Base-by-base conservation (phyloP, 2,888 invertebrate genomes). In the Halictus quadricinctus region DNA sequence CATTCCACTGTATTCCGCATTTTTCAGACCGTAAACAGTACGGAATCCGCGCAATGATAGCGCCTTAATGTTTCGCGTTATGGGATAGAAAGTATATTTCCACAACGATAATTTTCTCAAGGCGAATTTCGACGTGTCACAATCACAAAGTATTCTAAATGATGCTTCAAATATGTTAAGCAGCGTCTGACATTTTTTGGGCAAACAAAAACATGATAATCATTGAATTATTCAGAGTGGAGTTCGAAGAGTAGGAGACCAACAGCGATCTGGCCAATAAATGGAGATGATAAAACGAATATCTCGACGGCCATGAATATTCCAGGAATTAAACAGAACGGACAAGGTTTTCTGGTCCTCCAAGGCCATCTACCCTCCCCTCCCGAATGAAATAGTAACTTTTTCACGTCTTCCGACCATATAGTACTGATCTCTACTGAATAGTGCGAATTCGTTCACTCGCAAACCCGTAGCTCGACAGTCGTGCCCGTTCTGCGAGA, bases 301-400 rank as follows among this genome's bases (percentile, higher is more conserved):
- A 64, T 41, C 43, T 41, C 54, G 29, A 69, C 69, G 81, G 66
- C 74, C 76, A 64, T 66, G 64, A 70, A 70, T 54, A 76, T 70
- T 86, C 46, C 8, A 80, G 72, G 78, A 85, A 87, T 79, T 80
- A 87, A 76, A 18, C 29, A 0, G 29, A 60, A 43, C 0, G 79
- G 79, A 54, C 85, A 76, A 80, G 77, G 81, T 83, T 87, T 74
- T 85, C 72, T 74, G 81, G 80, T 88, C 84, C 82, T 80, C 75
- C 74, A 87, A 85, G 88, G 84, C 81, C 84, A 74, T 79, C 83
- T 54, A 79, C 84, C 87, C 60, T 83, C 89, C 90, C 88, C 90
- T 76, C 88, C 84, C 43, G 18, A 18, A 13, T 21, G 13, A 66
- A 64, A 66, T 25, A 21, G 48, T 64, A 21, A 41, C 21, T 48